Percentiles rank a stretch among this genome's conserved stretches.
phyloP scores from a whole-genome alignment of 2,888 invertebrate genomes.

The Sinohyriopsis cumingii region DNA sequence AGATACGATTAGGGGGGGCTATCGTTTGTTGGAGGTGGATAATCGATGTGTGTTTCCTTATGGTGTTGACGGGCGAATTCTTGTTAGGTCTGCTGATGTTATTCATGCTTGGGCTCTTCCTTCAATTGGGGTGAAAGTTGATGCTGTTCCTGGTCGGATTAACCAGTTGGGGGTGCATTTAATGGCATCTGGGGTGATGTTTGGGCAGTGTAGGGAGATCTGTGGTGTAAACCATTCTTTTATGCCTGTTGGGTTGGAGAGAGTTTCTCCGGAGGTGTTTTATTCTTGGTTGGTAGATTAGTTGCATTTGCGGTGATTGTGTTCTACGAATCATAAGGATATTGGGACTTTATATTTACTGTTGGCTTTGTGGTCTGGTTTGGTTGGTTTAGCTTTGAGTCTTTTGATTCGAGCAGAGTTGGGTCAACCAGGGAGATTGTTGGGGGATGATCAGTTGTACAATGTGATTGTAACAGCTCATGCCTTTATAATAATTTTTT shows the following conservation, averaged over 20 bases:
- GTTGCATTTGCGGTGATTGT: constrained; percentile 76
- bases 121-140: constrained; percentile 70
- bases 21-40: constrained; percentile 68
- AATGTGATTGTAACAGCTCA: constrained; percentile 86
- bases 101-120: constrained; percentile 72
- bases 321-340: constrained; percentile 79
- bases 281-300: background rate
- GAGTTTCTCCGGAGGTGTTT: constrained; percentile 10
- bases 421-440: constrained; percentile 79
- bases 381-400: constrained; percentile 82
- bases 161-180: constrained; percentile 76
- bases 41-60: constrained; percentile 64
- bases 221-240: constrained; percentile 86
- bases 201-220: constrained; percentile 87
- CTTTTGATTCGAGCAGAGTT: constrained; percentile 83
- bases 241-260: constrained; percentile 79
- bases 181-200: constrained; percentile 80
- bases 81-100: constrained; percentile 70
- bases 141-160: constrained; percentile 72
- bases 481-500: constrained; percentile 89
- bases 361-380: constrained; percentile 77
- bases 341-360: constrained; percentile 83
- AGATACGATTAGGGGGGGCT: constrained; percentile 53
- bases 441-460: constrained; percentile 85
- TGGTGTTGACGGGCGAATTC: constrained; percentile 58